Evolutionary conservation across 2,888 invertebrate genomes (phyloP).

Genomic region (Tuberolachnus salignus): DNA sequence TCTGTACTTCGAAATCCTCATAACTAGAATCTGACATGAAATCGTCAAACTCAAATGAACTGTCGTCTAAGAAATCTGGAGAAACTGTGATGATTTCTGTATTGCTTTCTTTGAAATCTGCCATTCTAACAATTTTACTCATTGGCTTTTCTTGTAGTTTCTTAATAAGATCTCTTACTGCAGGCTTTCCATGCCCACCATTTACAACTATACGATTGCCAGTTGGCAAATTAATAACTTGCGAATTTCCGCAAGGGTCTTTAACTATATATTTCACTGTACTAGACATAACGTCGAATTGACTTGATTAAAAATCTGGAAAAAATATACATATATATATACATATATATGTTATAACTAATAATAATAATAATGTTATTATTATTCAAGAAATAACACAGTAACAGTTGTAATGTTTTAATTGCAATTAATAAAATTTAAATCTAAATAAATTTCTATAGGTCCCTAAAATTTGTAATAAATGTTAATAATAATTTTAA

Average conservation of each 20-base stretch:
- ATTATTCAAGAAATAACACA: too few species aligned
- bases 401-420: too few species aligned
- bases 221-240: slow-evolving; percentile 12
- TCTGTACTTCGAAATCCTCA: slow-evolving; percentile 19
- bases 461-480: too few species aligned
- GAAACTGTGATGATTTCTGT: slow-evolving; percentile 52
- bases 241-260: not conserved
- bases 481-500: too few species aligned
- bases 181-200: not conserved
- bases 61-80: slow-evolving; percentile 40
- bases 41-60: slow-evolving; percentile 5
- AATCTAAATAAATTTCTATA: too few species aligned
- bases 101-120: slow-evolving; percentile 39
- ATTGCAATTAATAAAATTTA: too few species aligned
- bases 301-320: slow-evolving; percentile 5
- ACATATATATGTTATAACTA: too few species aligned
- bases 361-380: too few species aligned
- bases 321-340: slow-evolving; percentile 7
- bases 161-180: slow-evolving; percentile 6
- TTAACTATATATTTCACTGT: slow-evolving; percentile 2
- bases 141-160: slow-evolving; percentile 1
- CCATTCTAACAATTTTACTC: slow-evolving; percentile 38
- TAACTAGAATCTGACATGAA: slow-evolving; percentile 35
- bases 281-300: slow-evolving; percentile 1
- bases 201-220: slow-evolving; percentile 1